A percentile compares a stretch with the other conserved stretches of the same genome.
phyloP scores from a whole-genome alignment of 2,113 vertebrate species.

The Holacanthus passer region DNA sequence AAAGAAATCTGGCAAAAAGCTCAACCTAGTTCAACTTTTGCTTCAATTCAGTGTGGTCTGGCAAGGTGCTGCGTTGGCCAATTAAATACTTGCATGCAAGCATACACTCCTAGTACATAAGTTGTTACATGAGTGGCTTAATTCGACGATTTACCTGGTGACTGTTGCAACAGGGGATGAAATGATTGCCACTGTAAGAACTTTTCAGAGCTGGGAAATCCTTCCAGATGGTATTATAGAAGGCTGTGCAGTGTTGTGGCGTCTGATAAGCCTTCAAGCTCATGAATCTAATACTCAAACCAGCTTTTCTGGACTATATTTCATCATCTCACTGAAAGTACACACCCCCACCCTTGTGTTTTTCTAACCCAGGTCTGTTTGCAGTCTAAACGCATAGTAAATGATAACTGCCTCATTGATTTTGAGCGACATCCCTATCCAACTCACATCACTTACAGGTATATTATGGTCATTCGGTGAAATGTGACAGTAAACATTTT shows the following conservation, averaged over 20 bases:
- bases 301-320: conserved; percentile 31
- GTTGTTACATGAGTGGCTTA: not conserved
- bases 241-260: not conserved
- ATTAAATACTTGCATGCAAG: not conserved
- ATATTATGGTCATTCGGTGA: conserved; percentile 26
- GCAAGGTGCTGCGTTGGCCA: not conserved
- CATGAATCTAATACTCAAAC: conserved; percentile 21
- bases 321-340: conserved; percentile 27
- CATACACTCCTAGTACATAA: not conserved
- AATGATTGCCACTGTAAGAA: conserved; percentile 28
- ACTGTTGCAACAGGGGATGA: conserved; percentile 22
- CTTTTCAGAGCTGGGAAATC: not conserved
- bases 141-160: conserved; percentile 15
- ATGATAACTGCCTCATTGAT: conserved; percentile 40
- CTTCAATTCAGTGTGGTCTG: no score
- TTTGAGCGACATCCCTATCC: conserved; percentile 26
- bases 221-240: conserved; percentile 9
- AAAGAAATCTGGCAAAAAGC: not conserved
- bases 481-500: conserved; percentile 37
- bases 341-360: not conserved
- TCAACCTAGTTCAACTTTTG: not conserved
- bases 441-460: conserved; percentile 34
- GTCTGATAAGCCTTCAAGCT: conserved; percentile 17
- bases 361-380: conserved; percentile 29
- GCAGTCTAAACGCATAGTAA: conserved; percentile 7